A percentile compares a stretch with the other conserved stretches of the same genome.
phyloP scores from a whole-genome alignment of 1,140 invertebrate genomes.

The Trichonephila inaurata region DNA sequence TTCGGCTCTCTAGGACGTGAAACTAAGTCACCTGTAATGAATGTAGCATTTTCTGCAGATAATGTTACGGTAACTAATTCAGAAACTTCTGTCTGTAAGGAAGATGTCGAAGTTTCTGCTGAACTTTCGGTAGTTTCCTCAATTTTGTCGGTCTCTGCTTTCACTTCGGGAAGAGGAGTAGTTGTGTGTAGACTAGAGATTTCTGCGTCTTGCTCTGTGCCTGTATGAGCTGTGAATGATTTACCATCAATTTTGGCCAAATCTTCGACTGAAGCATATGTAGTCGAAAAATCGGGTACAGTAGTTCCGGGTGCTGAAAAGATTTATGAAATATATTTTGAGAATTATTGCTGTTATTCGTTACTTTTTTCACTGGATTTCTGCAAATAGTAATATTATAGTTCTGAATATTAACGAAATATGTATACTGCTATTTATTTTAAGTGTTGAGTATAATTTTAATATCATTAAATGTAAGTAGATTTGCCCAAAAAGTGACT shows the following conservation, averaged over 20 bases:
- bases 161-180: neutral
- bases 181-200: neutral
- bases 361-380: too few relatives aligned
- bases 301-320: slow-evolving; percentile 12
- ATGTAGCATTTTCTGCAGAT: neutral
- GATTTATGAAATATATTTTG: neutral
- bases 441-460: too few relatives aligned
- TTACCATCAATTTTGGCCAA: neutral
- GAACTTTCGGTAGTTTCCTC: neutral
- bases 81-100: neutral
- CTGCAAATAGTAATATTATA: too few relatives aligned
- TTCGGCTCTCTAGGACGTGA: slow-evolving; percentile 52
- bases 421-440: too few relatives aligned
- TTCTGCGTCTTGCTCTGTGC: neutral
- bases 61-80: neutral
- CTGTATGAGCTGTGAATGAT: neutral
- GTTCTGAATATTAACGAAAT: too few relatives aligned
- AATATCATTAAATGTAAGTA: too few relatives aligned
- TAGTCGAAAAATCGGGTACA: neutral
- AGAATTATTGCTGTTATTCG: too few relatives aligned
- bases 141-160: neutral
- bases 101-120: neutral
- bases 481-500: too few relatives aligned
- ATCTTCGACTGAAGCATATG: slow-evolving; percentile 30
- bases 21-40: neutral